Base-by-base conservation (phyloP, 2,113 vertebrate genomes). In the Vimba vimba region DNA sequence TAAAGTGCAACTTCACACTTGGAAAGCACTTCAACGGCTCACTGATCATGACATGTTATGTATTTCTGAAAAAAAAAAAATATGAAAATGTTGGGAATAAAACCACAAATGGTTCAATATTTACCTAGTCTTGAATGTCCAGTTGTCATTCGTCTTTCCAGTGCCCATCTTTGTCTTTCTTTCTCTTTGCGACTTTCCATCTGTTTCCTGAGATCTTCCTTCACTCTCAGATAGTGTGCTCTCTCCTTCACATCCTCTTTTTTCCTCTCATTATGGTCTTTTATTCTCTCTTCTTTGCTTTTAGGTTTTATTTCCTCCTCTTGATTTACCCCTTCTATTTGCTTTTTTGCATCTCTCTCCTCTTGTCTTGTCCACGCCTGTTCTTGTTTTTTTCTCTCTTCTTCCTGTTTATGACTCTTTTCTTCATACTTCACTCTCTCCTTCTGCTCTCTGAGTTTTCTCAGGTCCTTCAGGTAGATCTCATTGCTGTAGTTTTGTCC, bases 371-470 rank as follows among this genome's bases (percentile, higher is more conserved):
- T 68, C 30, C 64, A 19, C 7, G 1, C 15, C 30, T 68, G 64
- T 17, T 33, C 64, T 17, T 33, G 15, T 68, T 68, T 36, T 0
- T 9, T 36, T 45, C 0, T 45, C 10, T 4, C 5, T 25, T 25
- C 11, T 45, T 74, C 11, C 11, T n/a, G 21, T 45, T 25, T 45
- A 0, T 6, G 4, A 47, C 43, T 74, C 4, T 25, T 74, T n/a
- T n/a, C 23, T 0, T 89, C 59, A 57, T 76, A 94, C 33, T 39
- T 50, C 4, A n/a, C 11, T 47, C 12, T 85, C 23, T 69, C 45
- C 12, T 52, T 17, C 4, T 52, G 12, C 4, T 71, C 33, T 33
- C 45, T 76, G 13, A 52, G n/a, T 50, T 47, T 27, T 25, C 12
- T 7, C 10, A 2, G 1, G 10, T 4, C 9, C 13, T 30, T 47